Percentiles rank a stretch among this genome's conserved stretches.
phyloP scores from a whole-genome alignment of 2,797 vertebrate genomes.

The Otolemur crassicaudatus region DNA sequence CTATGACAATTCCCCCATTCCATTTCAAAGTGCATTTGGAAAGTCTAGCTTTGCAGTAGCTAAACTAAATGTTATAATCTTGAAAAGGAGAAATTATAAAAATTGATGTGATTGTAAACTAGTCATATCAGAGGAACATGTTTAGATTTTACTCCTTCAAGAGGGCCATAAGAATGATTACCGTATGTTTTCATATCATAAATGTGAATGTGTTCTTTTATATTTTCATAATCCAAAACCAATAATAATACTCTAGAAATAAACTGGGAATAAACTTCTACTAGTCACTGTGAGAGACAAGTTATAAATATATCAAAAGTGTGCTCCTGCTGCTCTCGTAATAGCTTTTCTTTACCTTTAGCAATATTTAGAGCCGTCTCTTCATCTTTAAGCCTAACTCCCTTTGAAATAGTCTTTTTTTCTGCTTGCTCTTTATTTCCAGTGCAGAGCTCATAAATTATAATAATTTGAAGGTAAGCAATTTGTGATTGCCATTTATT shows the following conservation, averaged over 20 bases:
- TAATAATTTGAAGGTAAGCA: conserved; percentile 18
- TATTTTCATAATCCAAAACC: not conserved
- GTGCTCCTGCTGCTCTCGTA: not conserved
- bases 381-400: not conserved
- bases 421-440: not conserved
- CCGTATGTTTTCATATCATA: not conserved
- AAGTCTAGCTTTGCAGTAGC: not conserved
- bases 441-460: not conserved
- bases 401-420: not conserved
- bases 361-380: not conserved
- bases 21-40: not conserved
- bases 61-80: not conserved
- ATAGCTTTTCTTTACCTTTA: not conserved
- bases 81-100: not conserved
- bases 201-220: not conserved
- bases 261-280: not conserved
- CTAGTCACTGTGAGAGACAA: not conserved
- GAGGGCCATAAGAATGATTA: not conserved
- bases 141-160: not conserved
- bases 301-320: not conserved
- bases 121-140: not conserved
- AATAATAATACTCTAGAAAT: not conserved
- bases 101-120: not conserved
- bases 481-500: conserved; percentile 17
- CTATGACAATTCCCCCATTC: not conserved